Evolutionary conservation across 2,888 invertebrate genomes (phyloP).

Genomic region (Heteromurus nitidus): DNA sequence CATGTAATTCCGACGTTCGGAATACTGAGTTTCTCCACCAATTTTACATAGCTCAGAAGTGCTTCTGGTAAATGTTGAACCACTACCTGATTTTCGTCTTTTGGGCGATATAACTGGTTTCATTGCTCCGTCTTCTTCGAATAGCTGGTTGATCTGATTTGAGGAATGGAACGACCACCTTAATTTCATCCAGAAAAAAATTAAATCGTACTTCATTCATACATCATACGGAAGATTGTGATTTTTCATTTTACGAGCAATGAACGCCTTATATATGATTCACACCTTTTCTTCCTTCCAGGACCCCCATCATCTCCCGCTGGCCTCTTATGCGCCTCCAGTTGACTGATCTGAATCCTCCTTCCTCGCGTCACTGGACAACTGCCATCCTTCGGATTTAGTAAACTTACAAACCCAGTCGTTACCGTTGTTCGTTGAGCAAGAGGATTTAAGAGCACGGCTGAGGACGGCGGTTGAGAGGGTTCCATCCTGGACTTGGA

Average conservation of each 20-base stretch:
- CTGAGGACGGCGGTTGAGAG: not conserved
- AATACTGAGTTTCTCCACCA: not conserved
- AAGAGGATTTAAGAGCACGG: no score
- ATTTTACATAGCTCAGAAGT: not conserved
- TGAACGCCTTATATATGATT: no score
- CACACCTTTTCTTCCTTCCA: no score
- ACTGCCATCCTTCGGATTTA: constrained; percentile 20
- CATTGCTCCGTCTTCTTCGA: constrained; percentile 17
- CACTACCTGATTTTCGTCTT: not conserved
- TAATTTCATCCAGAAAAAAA: no score
- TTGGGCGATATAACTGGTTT: constrained; percentile 25
- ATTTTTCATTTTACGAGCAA: no score
- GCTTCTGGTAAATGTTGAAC: not conserved
- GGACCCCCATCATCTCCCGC: no score
- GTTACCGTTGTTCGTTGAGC: not conserved
- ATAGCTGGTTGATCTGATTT: constrained; percentile 15
- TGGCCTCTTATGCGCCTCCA: not conserved
- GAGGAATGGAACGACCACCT: constrained; percentile 56
- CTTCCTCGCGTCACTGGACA: constrained; percentile 9
- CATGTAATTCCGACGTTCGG: no score
- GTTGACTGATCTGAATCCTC: constrained; percentile 32
- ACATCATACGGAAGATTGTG: no score
- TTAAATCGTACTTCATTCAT: no score
- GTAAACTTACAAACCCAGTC: constrained; percentile 22
- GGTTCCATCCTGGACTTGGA: no score